Base-by-base conservation (phyloP, 2,888 invertebrate species). In the Eristalinus aeneus region DNA sequence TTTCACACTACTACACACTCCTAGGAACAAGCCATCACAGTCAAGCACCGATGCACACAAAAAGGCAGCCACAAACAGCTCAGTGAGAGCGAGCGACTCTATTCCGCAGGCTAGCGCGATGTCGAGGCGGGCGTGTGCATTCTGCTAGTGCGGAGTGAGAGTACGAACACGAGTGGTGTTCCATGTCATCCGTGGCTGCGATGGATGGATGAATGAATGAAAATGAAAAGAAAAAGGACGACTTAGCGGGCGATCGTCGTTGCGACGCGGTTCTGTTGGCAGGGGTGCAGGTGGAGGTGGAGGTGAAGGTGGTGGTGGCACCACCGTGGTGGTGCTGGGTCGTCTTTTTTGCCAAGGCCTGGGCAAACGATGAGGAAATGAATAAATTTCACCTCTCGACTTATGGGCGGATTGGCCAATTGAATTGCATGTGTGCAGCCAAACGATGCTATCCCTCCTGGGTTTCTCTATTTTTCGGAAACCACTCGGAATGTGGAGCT, bases 361-460 rank as follows among this genome's bases (percentile, higher is more conserved):
- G 68, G 72, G 76, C 77, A 85, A 85, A 81, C 81, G 85, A 81
- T 73, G 85, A 82, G 86, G 82, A 86, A 86, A 86, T 86, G 82
- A 86, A 86, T 86, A 86, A 86, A 86, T 86, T 86, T 86, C 82
- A 82, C 86, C 86, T 86, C 86, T 82, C 82, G 82, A 82, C 86
- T 86, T 86, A 86, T 86, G 78, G 86, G 82, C 86, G 82, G 76
- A 86, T 86, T 86, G 86, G 86, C 74, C 78, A 86, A 86, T 86
- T 86, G 74, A 86, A 86, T 86, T 86, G 86, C 86, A 82, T 86
- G 82, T 82, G 82, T 86, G 82, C 82, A 86, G 65, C 86, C 74
- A 78, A 82, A 86, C 81, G 78, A 54, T 78, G 73, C 73, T 85
- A n/a, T 46, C 76, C 76, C 85, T 76, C 81, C 81, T 85, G 80